phyloP scores from a whole-genome alignment of 1,140 invertebrate genomes.

The Xylocopa sonorina region DNA sequence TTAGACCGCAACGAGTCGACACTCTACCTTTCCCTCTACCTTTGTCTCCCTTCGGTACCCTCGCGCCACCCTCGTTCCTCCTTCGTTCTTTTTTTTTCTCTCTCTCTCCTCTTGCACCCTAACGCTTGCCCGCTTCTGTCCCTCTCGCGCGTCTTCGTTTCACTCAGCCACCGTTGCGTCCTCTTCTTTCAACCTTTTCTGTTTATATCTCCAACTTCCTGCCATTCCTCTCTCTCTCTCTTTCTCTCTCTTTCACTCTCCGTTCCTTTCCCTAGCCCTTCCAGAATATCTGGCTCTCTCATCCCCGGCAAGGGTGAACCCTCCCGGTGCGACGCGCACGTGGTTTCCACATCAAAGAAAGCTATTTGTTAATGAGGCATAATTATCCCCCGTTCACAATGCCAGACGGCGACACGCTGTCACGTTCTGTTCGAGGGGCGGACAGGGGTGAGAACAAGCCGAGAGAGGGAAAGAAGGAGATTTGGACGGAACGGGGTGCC shows the following conservation, averaged over 20 bases:
- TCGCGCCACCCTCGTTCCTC: background rate
- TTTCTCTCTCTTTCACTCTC: background rate
- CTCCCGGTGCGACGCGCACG: slow-evolving; percentile 43
- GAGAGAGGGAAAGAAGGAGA: too few relatives aligned
- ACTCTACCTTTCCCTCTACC: slow-evolving; percentile 22
- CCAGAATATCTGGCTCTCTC: slow-evolving; percentile 4
- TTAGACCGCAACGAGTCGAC: slow-evolving; percentile 62
- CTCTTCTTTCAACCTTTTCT: slow-evolving; percentile 7
- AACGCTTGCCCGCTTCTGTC: background rate
- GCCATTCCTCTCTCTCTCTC: too few relatives aligned
- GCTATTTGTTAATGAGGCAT: slow-evolving; percentile 75
- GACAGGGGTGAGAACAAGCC: slow-evolving; percentile 45
- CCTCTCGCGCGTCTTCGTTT: slow-evolving; percentile 3
- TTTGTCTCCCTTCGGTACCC: slow-evolving; percentile 41
- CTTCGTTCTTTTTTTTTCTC: slow-evolving; percentile 2
- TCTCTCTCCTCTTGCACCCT: background rate
- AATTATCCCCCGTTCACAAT: slow-evolving; percentile 70
- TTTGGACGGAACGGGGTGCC: slow-evolving; percentile 3
- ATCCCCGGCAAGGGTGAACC: background rate
- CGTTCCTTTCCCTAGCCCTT: background rate
- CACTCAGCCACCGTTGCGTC: background rate
- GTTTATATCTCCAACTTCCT: slow-evolving; percentile 28
- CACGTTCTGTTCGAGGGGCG: background rate
- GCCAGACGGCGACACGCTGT: slow-evolving; percentile 49
- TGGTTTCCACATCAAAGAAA: slow-evolving; percentile 72